Conservation (phyloP, 2,797 vertebrate genomes). For the Typhlichthys eigenmanni region DNA sequence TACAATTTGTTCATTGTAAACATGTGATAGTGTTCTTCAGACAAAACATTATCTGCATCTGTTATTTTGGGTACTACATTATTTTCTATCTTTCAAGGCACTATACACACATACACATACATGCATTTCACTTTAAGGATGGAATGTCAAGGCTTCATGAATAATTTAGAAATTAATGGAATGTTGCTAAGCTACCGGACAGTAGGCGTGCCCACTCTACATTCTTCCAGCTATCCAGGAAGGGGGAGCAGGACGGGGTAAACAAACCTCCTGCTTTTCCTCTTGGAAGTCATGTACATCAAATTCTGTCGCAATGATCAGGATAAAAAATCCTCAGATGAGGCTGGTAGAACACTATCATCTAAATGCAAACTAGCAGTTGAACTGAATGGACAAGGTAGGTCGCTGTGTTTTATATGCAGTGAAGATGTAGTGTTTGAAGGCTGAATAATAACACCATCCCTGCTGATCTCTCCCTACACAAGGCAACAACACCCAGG, state of each 20-base stretch:
- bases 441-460: background rate
- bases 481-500: constrained; percentile 22
- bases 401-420: background rate
- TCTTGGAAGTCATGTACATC: constrained; percentile 63
- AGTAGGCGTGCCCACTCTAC: constrained; percentile 17
- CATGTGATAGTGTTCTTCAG: too few relatives aligned
- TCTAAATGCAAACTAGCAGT: constrained; percentile 35
- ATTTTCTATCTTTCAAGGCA: background rate
- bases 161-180: constrained; percentile 34
- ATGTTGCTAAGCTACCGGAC: constrained; percentile 40
- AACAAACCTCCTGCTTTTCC: constrained; percentile 25
- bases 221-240: constrained; percentile 13
- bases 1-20: too few relatives aligned
- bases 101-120: constrained; percentile 5
- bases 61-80: too few relatives aligned
- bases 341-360: constrained; percentile 25
- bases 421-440: constrained; percentile 5
- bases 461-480: constrained; percentile 18
- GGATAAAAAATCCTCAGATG: constrained; percentile 42
- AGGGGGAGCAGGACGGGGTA: constrained; percentile 13
- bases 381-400: constrained; percentile 56
- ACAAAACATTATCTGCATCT: too few relatives aligned
- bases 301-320: constrained; percentile 61
- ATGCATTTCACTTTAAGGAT: constrained; percentile 7
- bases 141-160: constrained; percentile 44